phyloP scores from a whole-genome alignment of 2,113 vertebrate species.

The Telmatochromis sp. region DNA sequence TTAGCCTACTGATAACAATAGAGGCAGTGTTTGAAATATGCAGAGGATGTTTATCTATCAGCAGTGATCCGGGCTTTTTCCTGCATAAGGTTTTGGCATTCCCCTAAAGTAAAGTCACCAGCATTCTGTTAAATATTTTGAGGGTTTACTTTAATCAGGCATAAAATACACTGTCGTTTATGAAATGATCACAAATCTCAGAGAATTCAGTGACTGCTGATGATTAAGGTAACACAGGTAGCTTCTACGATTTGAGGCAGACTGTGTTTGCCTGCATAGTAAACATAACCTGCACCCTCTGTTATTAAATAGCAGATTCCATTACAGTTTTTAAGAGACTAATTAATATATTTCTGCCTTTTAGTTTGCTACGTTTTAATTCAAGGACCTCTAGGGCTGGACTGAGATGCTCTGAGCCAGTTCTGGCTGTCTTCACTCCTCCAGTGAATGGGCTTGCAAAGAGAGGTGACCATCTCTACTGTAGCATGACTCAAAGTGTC shows the following conservation, averaged over 20 bases:
- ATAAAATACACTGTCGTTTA: background rate
- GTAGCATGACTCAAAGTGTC: background rate
- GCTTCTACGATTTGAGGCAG: background rate
- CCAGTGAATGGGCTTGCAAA: rapidly evolving
- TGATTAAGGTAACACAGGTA: background rate
- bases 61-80: background rate
- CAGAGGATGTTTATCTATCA: background rate
- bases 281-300: background rate
- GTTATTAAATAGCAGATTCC: background rate
- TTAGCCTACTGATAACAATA: background rate
- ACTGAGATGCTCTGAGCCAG: rapidly evolving
- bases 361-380: background rate
- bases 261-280: background rate
- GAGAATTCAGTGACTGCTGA: background rate
- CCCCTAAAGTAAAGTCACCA: background rate
- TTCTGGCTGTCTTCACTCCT: background rate
- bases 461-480: background rate
- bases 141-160: background rate
- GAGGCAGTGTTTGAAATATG: background rate
- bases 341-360: background rate
- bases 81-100: background rate
- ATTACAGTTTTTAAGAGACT: background rate
- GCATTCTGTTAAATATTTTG: background rate
- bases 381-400: background rate
- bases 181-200: background rate